Percentiles rank a stretch among this genome's conserved stretches.
Conservation (phyloP, 2,888 invertebrate genomes). For the Amphipoea lucens region DNA sequence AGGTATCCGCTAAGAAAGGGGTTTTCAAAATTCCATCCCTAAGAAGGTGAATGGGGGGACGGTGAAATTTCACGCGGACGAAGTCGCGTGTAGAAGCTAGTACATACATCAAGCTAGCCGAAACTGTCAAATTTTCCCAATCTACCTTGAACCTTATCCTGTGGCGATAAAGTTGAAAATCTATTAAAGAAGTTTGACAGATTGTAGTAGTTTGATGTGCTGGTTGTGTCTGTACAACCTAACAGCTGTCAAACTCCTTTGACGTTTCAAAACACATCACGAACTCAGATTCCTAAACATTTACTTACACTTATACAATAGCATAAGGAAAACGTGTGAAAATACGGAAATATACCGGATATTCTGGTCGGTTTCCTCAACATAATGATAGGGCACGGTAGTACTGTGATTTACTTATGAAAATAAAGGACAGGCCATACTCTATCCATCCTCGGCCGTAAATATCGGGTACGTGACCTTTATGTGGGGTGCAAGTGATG, state of each 20-base stretch:
- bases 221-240: not conserved
- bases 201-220: too few relatives aligned
- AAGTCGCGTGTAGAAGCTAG: too few relatives aligned
- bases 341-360: conserved; percentile 17
- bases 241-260: not conserved
- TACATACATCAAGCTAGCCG: too few relatives aligned
- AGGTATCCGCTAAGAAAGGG: too few relatives aligned
- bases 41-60: too few relatives aligned
- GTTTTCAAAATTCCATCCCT: too few relatives aligned
- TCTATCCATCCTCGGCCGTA: conserved; percentile 48
- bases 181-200: too few relatives aligned
- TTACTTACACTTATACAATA: conserved; percentile 6
- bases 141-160: too few relatives aligned
- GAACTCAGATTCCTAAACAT: not conserved
- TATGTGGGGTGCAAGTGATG: conserved; percentile 16
- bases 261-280: not conserved
- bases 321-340: conserved; percentile 33
- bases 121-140: too few relatives aligned
- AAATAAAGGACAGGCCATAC: conserved; percentile 53
- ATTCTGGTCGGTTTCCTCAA: conserved; percentile 27
- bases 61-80: too few relatives aligned
- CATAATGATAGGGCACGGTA: conserved; percentile 18
- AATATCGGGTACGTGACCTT: conserved; percentile 64
- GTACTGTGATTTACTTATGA: conserved; percentile 58
- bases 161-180: too few relatives aligned